Evolutionary conservation across 2,113 vertebrate genomes (phyloP).

Genomic region (Corythaixoides concolor): DNA sequence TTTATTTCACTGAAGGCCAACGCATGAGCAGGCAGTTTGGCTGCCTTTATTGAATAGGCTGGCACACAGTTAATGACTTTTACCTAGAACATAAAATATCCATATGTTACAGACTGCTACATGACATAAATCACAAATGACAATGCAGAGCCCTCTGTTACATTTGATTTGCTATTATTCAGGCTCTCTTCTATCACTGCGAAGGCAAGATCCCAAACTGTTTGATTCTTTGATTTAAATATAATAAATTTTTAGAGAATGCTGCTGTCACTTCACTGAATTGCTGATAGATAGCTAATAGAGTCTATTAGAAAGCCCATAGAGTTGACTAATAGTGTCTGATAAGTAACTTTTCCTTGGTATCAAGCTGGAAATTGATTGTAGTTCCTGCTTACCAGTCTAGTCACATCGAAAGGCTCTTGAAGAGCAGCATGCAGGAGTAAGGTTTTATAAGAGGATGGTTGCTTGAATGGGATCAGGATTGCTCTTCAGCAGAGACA

Average conservation of each 20-base stretch:
- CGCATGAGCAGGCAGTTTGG: neutral
- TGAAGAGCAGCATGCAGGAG: conserved; percentile 13
- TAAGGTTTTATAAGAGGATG: neutral
- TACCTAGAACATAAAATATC: conserved; percentile 1
- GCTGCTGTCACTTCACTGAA: neutral
- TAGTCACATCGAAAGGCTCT: conserved; percentile 51
- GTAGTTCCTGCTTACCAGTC: conserved; percentile 54
- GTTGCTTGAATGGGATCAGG: neutral
- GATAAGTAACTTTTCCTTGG: conserved; percentile 58
- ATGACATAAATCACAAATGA: conserved; percentile 8
- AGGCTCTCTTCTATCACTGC: neutral
- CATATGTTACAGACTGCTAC: neutral
- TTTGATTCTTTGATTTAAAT: conserved; percentile 5
- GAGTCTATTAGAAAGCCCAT: conserved; percentile 19
- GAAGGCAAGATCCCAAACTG: neutral
- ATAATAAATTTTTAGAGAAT: neutral
- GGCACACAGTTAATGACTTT: neutral
- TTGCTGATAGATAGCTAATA: conserved; percentile 33
- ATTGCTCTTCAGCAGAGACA: conserved; percentile 31
- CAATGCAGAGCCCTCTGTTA: neutral
- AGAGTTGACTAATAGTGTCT: conserved; percentile 49
- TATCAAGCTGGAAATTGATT: conserved; percentile 59
- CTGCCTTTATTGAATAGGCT: neutral
- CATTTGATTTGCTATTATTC: neutral
- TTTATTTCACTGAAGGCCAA: neutral